phyloP scores from a whole-genome alignment of 2,113 vertebrate species.

The Dromiciops gliroides region DNA sequence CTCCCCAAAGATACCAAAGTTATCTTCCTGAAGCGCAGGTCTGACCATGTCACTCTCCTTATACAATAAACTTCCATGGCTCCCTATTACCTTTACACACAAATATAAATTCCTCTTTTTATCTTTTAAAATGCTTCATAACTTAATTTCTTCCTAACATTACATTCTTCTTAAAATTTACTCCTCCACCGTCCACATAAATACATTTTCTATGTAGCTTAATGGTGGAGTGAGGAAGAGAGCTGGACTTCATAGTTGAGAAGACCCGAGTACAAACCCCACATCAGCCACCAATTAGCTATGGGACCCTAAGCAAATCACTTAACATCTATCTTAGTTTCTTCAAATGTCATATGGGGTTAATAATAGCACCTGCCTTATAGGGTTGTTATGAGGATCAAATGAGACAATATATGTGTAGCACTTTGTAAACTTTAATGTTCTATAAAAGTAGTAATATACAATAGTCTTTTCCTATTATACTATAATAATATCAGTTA shows the following conservation, averaged over 20 bases:
- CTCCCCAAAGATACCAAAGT: no score
- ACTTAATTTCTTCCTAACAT: no score
- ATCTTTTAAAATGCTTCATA: no score
- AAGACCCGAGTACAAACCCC: not conserved
- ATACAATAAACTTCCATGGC: no score
- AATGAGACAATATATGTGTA: not conserved
- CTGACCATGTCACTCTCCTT: no score
- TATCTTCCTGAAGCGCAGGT: not conserved
- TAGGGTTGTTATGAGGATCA: not conserved
- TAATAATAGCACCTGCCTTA: not conserved
- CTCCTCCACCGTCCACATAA: not conserved
- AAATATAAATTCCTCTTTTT: no score
- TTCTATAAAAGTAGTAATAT: not conserved
- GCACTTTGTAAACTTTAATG: not conserved
- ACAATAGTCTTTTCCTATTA: not conserved
- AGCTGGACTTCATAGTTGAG: no score
- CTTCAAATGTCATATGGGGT: not conserved
- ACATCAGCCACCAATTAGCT: not conserved
- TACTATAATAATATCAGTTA: not conserved
- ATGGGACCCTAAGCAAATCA: not conserved
- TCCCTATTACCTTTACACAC: no score
- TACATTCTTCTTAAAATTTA: no score
- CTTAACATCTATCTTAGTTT: not conserved
- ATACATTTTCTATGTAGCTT: not conserved
- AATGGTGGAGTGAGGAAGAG: not conserved